A percentile compares a stretch with the other conserved stretches of the same genome.
Conservation (phyloP, 37 sponge, comb jelly and placozoan genomes). For the Geodia barretti region DNA sequence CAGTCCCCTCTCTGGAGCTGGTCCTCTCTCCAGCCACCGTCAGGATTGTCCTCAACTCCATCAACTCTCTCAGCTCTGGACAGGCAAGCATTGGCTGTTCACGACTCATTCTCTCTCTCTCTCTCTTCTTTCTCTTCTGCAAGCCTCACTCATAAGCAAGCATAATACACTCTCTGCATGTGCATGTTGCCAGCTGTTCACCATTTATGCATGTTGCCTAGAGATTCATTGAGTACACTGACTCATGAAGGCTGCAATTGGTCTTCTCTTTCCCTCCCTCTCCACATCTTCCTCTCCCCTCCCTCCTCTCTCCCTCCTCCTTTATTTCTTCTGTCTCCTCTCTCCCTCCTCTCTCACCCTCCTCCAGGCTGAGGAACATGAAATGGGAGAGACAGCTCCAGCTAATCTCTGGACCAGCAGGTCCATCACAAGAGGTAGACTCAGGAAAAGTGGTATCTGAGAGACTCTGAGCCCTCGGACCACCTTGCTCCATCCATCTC, state of each 20-base stretch:
- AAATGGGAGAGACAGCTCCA: conserved; percentile 32
- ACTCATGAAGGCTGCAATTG: too few relatives aligned
- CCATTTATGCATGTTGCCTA: too few relatives aligned
- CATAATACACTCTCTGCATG: too few relatives aligned
- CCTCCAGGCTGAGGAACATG: not conserved
- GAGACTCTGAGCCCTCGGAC: not conserved
- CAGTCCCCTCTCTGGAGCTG: conserved; percentile 24
- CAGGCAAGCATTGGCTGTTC: conserved; percentile 16
- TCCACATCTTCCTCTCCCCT: too few relatives aligned
- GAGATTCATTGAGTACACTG: too few relatives aligned
- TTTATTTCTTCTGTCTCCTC: too few relatives aligned
- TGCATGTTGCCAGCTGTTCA: too few relatives aligned
- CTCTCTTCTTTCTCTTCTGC: too few relatives aligned
- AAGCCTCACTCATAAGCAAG: too few relatives aligned
- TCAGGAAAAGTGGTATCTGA: conserved; percentile 1
- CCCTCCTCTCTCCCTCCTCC: too few relatives aligned
- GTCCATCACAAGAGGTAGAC: not conserved
- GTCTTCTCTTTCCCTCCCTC: too few relatives aligned
- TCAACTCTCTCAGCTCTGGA: conserved; percentile 27
- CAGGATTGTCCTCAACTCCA: conserved; percentile 53
- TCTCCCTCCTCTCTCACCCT: conserved; percentile 5
- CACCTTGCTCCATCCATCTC: not conserved
- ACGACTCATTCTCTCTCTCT: too few relatives aligned
- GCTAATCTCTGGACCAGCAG: conserved; percentile 22
- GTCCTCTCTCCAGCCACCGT: conserved; percentile 61